Percentiles rank a stretch among this genome's conserved stretches.
phyloP scores from a whole-genome alignment of 2,888 invertebrate genomes.

The Ptycholaimellus sp. region DNA sequence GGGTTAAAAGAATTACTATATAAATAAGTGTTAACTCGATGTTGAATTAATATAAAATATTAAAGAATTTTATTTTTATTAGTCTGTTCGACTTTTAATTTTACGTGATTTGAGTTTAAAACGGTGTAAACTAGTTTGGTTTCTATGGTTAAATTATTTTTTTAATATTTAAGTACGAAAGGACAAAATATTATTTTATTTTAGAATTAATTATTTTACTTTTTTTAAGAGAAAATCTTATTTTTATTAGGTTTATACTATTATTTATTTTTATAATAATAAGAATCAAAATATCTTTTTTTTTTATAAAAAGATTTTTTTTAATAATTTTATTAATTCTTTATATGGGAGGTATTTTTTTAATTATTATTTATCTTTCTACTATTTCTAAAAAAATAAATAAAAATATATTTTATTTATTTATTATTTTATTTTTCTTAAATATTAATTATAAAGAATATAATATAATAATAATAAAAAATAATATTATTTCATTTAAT shows the following conservation, averaged over 20 bases:
- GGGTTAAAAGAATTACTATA: too few relatives aligned
- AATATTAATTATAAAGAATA: background rate
- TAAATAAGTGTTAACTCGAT: too few relatives aligned
- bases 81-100: conserved; percentile 17
- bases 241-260: too few relatives aligned
- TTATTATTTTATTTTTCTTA: conserved; percentile 1
- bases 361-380: conserved; percentile 2
- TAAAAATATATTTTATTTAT: conserved; percentile 1
- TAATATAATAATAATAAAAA: conserved; percentile 12
- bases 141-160: conserved; percentile 15
- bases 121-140: conserved; percentile 18
- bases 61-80: conserved; percentile 12
- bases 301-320: too few relatives aligned
- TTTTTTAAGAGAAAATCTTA: conserved; percentile 1
- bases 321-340: too few relatives aligned
- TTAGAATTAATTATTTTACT: too few relatives aligned
- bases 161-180: conserved; percentile 14
- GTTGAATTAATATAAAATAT: conserved; percentile 10
- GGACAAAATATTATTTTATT: too few relatives aligned
- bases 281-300: too few relatives aligned
- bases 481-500: conserved; percentile 8
- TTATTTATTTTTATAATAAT: too few relatives aligned
- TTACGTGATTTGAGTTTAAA: conserved; percentile 18
- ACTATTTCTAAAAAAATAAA: background rate
- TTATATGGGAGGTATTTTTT: background rate